Evolutionary conservation across 2,888 invertebrate species (phyloP).

Genomic region (Drosophila stalkeri): DNA sequence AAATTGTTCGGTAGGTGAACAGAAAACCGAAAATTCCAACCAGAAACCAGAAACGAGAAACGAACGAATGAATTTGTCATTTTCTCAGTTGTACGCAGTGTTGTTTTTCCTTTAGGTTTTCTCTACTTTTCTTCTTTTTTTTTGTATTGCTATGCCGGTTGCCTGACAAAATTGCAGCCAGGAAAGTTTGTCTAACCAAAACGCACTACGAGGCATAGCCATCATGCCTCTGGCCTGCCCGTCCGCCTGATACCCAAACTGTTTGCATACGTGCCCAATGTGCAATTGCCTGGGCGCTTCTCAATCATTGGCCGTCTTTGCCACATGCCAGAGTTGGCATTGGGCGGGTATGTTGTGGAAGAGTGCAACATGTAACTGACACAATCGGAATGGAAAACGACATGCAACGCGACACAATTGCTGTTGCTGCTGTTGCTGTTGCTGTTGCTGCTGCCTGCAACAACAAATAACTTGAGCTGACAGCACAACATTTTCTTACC

Average conservation of each 20-base stretch:
- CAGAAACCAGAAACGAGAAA: constrained; percentile 41
- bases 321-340: constrained; percentile 12
- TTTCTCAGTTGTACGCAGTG: constrained; percentile 28
- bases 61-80: constrained; percentile 66
- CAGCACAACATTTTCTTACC: constrained; percentile 58
- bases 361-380: constrained; percentile 77
- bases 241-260: constrained; percentile 27
- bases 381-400: constrained; percentile 81
- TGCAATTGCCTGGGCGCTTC: constrained; percentile 73
- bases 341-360: constrained; percentile 17
- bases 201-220: constrained; percentile 6
- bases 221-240: neutral
- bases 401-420: constrained; percentile 69
- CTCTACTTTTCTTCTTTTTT: neutral
- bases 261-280: constrained; percentile 80
- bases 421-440: constrained; percentile 12
- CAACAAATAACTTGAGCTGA: constrained; percentile 49
- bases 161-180: constrained; percentile 66
- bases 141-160: constrained; percentile 43
- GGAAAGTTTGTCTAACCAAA: constrained; percentile 69
- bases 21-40: constrained; percentile 46
- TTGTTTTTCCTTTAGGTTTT: constrained; percentile 30
- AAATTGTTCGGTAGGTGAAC: constrained; percentile 64
- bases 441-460: constrained; percentile 25
- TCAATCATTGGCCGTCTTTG: constrained; percentile 60